phyloP scores from a whole-genome alignment of 1,140 invertebrate genomes.

The Hypothenemus hampei region DNA sequence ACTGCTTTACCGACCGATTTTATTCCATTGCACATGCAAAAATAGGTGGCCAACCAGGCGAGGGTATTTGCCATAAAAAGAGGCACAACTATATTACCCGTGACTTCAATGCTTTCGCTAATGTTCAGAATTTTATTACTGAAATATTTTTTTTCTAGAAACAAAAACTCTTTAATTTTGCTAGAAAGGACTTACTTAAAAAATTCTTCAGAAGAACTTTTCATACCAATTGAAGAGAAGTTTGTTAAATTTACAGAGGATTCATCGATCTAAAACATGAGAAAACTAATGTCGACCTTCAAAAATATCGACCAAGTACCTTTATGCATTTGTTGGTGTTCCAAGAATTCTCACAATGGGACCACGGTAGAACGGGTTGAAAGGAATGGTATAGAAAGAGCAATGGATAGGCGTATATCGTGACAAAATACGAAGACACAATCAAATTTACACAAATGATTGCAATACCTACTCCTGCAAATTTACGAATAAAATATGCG shows the following conservation, averaged over 20 bases:
- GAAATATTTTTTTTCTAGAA: constrained; percentile 32
- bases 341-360: constrained; percentile 80
- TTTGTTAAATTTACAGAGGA: background rate
- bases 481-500: background rate
- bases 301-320: too few relatives aligned
- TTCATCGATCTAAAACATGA: background rate
- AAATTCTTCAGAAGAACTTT: constrained; percentile 76
- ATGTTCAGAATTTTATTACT: constrained; percentile 67
- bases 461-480: constrained; percentile 74
- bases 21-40: constrained; percentile 77
- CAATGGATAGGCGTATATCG: constrained; percentile 87
- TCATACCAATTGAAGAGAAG: constrained; percentile 33
- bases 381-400: constrained; percentile 76
- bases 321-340: constrained; percentile 63
- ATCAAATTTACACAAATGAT: constrained; percentile 83
- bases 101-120: constrained; percentile 58
- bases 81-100: constrained; percentile 68
- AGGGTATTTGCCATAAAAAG: constrained; percentile 63
- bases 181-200: constrained; percentile 64
- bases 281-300: background rate
- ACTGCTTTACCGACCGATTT: constrained; percentile 72
- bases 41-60: constrained; percentile 73
- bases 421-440: constrained; percentile 89
- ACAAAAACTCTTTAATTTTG: background rate
- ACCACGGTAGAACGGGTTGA: constrained; percentile 74